phyloP scores from a whole-genome alignment of 2,888 invertebrate genomes.

The Horisme vitalbata region DNA sequence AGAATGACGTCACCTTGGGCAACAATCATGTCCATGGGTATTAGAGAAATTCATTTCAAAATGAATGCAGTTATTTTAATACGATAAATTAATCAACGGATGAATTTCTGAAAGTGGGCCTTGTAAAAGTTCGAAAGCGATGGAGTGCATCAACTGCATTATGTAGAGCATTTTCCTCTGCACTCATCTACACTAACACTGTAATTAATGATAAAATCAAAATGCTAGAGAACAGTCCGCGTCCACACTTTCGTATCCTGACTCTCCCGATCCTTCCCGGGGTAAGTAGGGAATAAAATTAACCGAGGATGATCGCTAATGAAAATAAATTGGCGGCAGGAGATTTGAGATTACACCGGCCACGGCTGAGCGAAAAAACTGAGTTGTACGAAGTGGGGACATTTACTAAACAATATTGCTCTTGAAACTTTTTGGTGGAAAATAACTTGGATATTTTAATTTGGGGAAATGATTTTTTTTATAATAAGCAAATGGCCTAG shows the following conservation, averaged over 20 bases:
- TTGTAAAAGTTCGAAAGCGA: no score
- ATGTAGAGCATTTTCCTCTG: no score
- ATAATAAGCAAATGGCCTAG: no score
- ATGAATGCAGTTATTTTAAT: no score
- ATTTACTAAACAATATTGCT: conserved; percentile 32
- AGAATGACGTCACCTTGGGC: no score
- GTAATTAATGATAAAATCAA: no score
- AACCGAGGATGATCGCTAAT: conserved; percentile 86
- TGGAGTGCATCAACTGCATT: no score
- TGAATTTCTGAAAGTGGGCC: no score
- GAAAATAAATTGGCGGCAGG: conserved; percentile 84
- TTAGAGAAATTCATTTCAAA: no score
- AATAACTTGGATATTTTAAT: neutral
- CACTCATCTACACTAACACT: no score
- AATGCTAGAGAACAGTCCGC: conserved; percentile 18
- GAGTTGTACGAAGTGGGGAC: conserved; percentile 39
- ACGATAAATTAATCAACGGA: no score
- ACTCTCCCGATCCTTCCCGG: conserved; percentile 68
- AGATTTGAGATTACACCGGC: conserved; percentile 82
- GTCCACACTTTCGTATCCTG: conserved; percentile 45
- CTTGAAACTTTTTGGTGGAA: neutral
- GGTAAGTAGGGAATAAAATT: conserved; percentile 85
- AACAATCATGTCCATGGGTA: neutral
- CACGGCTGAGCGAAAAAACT: conserved; percentile 53
- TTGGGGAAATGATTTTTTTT: neutral